Conservation (phyloP, 2,888 invertebrate genomes). For the Orchesella flavescens region DNA sequence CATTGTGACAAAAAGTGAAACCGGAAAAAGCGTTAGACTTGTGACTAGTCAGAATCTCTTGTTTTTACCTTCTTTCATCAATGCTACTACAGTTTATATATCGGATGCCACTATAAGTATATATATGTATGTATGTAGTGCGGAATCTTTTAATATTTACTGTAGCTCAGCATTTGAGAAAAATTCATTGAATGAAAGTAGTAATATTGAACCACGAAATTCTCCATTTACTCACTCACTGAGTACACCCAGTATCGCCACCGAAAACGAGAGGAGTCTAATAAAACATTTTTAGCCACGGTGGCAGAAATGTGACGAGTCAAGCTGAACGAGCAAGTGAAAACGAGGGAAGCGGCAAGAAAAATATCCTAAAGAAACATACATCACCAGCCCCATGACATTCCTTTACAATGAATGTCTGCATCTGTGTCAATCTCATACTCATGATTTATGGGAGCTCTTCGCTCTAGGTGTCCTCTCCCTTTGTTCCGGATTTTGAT, state of each 20-base stretch:
- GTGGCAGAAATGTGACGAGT: conserved; percentile 62
- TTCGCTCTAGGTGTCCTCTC: conserved; percentile 62
- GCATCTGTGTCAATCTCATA: conserved; percentile 63
- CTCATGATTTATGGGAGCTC: conserved; percentile 62
- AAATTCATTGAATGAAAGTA: conserved; percentile 38
- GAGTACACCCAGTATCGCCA: conserved; percentile 45
- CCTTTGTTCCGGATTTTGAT: conserved; percentile 63
- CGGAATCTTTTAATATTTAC: conserved; percentile 22
- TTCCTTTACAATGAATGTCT: conserved; percentile 63
- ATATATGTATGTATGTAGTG: not conserved
- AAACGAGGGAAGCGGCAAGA: conserved; percentile 61
- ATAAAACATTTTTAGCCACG: conserved; percentile 63
- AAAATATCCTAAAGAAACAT: conserved; percentile 59
- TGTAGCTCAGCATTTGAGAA: conserved; percentile 27
- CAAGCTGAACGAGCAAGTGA: conserved; percentile 61
- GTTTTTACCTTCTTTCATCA: conserved; percentile 51
- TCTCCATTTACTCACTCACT: conserved; percentile 10
- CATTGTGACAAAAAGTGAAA: conserved; percentile 27
- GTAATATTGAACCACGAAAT: conserved; percentile 44
- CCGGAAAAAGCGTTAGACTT: conserved; percentile 39
- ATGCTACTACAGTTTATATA: not conserved
- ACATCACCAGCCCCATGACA: conserved; percentile 63
- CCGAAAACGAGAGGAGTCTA: conserved; percentile 55
- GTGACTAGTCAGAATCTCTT: conserved; percentile 55
- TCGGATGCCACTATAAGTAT: conserved; percentile 6